Evolutionary conservation across 2,113 vertebrate species (phyloP).

Genomic region (Smithornis capensis): DNA sequence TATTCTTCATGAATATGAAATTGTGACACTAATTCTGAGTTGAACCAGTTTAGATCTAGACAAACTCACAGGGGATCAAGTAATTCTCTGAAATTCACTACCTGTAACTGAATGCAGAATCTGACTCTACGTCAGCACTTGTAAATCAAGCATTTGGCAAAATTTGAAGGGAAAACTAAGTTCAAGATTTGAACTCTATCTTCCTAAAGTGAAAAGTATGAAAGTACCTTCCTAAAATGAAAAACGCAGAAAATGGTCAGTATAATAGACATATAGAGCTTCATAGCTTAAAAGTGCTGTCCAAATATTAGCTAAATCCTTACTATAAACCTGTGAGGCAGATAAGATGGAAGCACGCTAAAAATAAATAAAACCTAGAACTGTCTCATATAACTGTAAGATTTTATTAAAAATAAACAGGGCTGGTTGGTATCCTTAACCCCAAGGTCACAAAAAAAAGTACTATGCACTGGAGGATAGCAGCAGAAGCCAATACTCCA

Average conservation of each 20-base stretch:
- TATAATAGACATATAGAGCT: conserved; percentile 28
- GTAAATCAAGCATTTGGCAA: conserved; percentile 25
- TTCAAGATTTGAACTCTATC: neutral
- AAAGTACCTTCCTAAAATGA: conserved; percentile 17
- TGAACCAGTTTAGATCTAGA: neutral
- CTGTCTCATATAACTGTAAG: conserved; percentile 43
- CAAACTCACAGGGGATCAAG: neutral
- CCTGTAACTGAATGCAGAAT: neutral
- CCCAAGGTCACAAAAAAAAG: conserved; percentile 51
- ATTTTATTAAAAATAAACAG: conserved; percentile 67
- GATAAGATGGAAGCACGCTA: conserved; percentile 50
- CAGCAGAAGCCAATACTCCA: neutral
- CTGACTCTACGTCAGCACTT: conserved; percentile 11
- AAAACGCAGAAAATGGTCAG: neutral
- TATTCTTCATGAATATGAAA: conserved; percentile 22
- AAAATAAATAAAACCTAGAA: conserved; percentile 58
- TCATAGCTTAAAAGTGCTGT: conserved; percentile 37
- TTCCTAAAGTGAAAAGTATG: neutral
- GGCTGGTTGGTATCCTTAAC: conserved; percentile 48
- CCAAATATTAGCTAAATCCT: conserved; percentile 61
- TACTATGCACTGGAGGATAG: conserved; percentile 7
- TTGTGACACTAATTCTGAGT: neutral
- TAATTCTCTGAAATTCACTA: conserved; percentile 30
- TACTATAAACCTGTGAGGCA: conserved; percentile 27
- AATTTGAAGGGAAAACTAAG: conserved; percentile 20